A percentile compares a stretch with the other conserved stretches of the same genome.
These are phyloP conservation scores for Vespertilio murinus DNA, from an alignment of 2,797 vertebrate genomes.

Conservation along the genomic window DNA sequence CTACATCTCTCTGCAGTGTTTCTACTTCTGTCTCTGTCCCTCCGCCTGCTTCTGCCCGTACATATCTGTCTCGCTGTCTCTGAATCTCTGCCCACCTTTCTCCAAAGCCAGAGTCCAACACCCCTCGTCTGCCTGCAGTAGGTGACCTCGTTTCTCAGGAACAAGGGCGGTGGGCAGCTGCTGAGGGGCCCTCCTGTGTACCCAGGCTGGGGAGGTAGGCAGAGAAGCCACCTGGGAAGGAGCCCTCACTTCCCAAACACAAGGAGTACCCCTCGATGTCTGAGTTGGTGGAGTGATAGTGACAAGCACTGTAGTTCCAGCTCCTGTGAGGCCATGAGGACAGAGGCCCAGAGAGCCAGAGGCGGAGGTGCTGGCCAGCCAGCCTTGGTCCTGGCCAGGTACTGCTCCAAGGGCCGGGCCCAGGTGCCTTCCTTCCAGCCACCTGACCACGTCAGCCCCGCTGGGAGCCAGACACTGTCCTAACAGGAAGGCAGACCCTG, in stretches of 20 bases:
- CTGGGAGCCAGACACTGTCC: background rate
- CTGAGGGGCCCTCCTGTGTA: background rate
- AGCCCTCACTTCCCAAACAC: background rate
- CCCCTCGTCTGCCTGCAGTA: background rate
- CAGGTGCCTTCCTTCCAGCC: background rate
- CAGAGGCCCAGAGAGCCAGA: background rate
- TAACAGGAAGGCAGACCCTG: background rate
- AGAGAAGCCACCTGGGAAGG: accelerated
- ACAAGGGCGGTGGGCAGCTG: accelerated
- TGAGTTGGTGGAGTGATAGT: background rate
- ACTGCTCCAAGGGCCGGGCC: background rate
- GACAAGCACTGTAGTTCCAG: background rate
- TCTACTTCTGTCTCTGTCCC: background rate
- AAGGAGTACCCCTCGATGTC: background rate
- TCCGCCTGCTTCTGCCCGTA: background rate
- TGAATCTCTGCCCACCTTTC: background rate
- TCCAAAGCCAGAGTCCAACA: background rate
- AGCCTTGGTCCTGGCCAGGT: background rate
- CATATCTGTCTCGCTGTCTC: background rate
- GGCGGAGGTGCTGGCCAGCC: accelerated
- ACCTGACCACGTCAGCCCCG: background rate
- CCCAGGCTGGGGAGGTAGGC: background rate
- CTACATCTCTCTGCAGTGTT: background rate
- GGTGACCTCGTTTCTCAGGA: background rate
- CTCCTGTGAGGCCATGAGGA: background rate